phyloP scores from a whole-genome alignment of 2,888 invertebrate genomes.

The Odontomyia ornata region DNA sequence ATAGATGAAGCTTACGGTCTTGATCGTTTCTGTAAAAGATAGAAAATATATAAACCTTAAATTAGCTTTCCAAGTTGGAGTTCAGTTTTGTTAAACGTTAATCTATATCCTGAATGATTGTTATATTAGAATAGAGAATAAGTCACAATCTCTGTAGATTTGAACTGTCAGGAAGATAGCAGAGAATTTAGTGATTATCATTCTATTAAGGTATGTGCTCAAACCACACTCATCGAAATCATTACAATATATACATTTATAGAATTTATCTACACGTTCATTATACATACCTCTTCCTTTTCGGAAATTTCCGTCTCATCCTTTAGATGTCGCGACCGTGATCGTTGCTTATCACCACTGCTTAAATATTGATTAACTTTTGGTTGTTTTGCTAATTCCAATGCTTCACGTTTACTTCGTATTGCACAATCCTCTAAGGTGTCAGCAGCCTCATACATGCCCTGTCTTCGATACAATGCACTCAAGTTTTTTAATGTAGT shows the following conservation, averaged over 20 bases:
- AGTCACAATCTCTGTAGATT: too few relatives aligned
- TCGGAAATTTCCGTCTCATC: conserved; percentile 58
- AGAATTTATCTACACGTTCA: neutral
- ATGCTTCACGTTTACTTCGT: conserved; percentile 93
- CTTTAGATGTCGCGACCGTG: conserved; percentile 67
- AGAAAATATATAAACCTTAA: too few relatives aligned
- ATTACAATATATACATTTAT: neutral
- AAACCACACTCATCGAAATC: too few relatives aligned
- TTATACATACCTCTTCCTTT: conserved; percentile 58
- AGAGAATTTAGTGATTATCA: too few relatives aligned
- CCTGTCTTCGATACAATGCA: conserved; percentile 96
- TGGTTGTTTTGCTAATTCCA: conserved; percentile 93
- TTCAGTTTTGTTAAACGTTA: too few relatives aligned
- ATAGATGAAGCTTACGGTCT: conserved; percentile 21
- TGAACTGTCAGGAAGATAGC: too few relatives aligned
- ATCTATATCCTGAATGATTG: too few relatives aligned
- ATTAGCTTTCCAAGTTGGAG: too few relatives aligned
- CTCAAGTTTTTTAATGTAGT: conserved; percentile 98
- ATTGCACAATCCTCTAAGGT: conserved; percentile 98
- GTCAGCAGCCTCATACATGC: conserved; percentile 99
- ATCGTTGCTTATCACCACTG: conserved; percentile 65
- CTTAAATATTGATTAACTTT: conserved; percentile 80
- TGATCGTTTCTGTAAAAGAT: conserved; percentile 30
- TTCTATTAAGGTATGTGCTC: too few relatives aligned
- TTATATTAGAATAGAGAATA: too few relatives aligned